Percentiles rank a stretch among this genome's conserved stretches.
These are phyloP conservation scores for Athene noctua DNA, from an alignment of 2,113 vertebrate genomes.

Conservation along the genomic window DNA sequence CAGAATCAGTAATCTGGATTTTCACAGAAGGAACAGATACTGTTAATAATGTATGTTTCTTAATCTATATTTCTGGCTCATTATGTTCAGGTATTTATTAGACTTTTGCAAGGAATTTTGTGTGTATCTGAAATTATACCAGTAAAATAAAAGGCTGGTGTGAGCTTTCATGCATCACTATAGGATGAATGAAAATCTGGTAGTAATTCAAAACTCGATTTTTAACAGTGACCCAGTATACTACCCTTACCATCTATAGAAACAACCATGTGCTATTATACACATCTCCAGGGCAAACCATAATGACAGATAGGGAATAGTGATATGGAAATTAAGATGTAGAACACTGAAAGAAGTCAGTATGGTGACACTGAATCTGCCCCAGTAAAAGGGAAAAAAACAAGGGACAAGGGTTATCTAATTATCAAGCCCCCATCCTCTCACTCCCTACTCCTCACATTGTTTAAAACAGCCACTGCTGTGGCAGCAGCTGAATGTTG, in stretches of 20 bases:
- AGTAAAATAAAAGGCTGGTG: not conserved
- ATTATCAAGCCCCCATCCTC: not conserved
- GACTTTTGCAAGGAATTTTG: not conserved
- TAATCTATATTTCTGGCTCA: not conserved
- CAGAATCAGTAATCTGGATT: not conserved
- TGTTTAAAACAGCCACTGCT: not conserved
- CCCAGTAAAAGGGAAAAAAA: not conserved
- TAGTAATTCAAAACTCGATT: not conserved
- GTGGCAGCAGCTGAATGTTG: not conserved
- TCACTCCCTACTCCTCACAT: not conserved
- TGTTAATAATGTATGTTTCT: not conserved
- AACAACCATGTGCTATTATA: not conserved
- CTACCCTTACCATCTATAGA: not conserved
- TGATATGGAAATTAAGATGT: not conserved
- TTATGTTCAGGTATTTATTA: not conserved
- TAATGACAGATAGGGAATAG: not conserved
- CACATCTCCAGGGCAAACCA: not conserved
- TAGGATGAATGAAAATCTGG: not conserved
- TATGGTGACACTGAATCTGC: rapidly evolving
- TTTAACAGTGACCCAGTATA: not conserved
- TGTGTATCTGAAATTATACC: not conserved
- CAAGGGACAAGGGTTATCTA: not conserved
- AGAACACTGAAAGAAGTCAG: not conserved
- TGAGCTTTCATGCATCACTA: not conserved
- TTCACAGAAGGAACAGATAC: not conserved